Evolutionary conservation across 2,113 vertebrate genomes (phyloP), one percentile per base, ranked within the genome.

Genomic region (Capreolus pygargus): DNA sequence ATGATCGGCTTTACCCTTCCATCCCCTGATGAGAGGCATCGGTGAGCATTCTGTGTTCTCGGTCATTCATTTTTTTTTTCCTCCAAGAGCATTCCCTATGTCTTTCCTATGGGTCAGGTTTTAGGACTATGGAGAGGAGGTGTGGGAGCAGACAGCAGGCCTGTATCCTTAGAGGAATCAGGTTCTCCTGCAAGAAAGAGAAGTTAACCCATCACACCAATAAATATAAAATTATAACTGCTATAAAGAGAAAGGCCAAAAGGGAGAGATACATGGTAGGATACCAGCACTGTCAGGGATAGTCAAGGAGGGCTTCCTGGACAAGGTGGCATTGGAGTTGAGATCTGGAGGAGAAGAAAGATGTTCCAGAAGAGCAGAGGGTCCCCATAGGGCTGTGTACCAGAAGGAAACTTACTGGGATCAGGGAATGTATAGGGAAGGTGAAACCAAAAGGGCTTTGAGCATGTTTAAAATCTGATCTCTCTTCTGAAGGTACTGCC

Each of bases 271-370:
- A 1, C 8, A 1, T 4, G 2, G 8, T 2, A 2, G 47, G 8
- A 4, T 28, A 2, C 3, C 58, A 16, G 39, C 16, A 6, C 2
- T 30, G 7, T 5, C 14, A 25, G 16, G 17, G 9, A 23, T 13
- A 78, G 23, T 52, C 81, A 36, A 21, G 61, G 91, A 93, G 60
- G 61, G 23, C 33, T 96, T 95, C 45, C 93, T 47, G 57, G 57
- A 50, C 0, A 23, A 60, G 27, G 7, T 9, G 11, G 25, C 23
- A 6, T 86, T 43, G 28, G n/a, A 45, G 47, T 52, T 79, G 16
- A 28, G 9, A 25, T 39, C 52, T 15, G 17, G 9, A 45, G 39
- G 52, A 39, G 16, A 27, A n/a, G 45, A 23, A 55, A 15, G 39
- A 10, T 33, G 17, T 10, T 54, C n/a, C 3, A 17, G n/a, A 36